Evolutionary conservation across 2,113 vertebrate species (phyloP), one percentile per base, ranked within the genome.

Genomic region (Lagopus leucura): DNA sequence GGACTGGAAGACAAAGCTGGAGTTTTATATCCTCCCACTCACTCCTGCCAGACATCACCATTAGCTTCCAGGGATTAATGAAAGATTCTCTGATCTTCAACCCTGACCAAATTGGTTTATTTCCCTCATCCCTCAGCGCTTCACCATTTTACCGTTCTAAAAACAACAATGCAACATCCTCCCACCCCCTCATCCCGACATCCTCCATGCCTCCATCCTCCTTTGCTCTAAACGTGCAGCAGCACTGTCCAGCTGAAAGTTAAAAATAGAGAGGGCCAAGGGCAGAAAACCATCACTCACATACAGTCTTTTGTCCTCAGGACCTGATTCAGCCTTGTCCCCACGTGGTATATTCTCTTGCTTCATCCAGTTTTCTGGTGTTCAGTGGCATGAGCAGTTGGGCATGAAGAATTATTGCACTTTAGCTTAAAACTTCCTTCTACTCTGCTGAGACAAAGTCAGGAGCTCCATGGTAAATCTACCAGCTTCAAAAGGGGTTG

Each of bases 11-110:
- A 94, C 90, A 90, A 91, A 94, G 90, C 90, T 72, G 45, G 12
- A 95, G 86, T 82, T 94, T 79, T 71, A 69, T 63, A 57, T 36
- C 93, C 61, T 93, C 93, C 95, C 95, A 86, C 96, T 85, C 88
- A 36, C 91, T 91, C 86, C 88, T 69, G 66, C 89, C 3, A 81
- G 89, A 80, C 69, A 8, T n/a, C 45, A 42, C 71, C 92, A 84
- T 36, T 86, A 70, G 70, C 86, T 83, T 73, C 58, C 64, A 1
- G 11, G 25, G 83, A 60, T 34, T 74, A 89, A 86, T n/a, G 65
- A 88, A 22, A 94, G 91, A 58, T 19, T 45, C 13, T 45, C 43
- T 11, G 69, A 94, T 88, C 75, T 32, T 75, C 91, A 83, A 64
- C 84, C 85, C 77, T 55, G 83, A 88, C 88, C 91, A 83, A 71